phyloP scores from a whole-genome alignment of 2,888 invertebrate species.

The Campoletis raptor region DNA sequence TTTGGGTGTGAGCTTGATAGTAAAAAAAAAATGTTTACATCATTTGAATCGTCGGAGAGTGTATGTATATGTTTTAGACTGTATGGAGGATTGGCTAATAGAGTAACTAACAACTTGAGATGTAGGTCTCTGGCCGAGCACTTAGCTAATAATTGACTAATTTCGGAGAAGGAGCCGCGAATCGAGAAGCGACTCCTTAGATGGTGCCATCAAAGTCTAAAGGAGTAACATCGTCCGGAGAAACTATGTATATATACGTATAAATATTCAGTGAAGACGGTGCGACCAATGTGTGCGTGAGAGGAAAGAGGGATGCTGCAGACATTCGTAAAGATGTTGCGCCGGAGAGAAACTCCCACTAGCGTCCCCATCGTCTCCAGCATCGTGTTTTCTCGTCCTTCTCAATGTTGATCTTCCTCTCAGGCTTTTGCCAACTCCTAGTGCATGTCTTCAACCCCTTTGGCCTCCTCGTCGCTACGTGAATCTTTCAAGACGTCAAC shows the following conservation, averaged over 20 bases:
- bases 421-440: conserved; percentile 44
- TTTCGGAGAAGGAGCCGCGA: conserved; percentile 81
- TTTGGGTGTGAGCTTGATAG: background rate
- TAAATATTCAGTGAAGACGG: conserved; percentile 30
- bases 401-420: conserved; percentile 18
- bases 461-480: conserved; percentile 41
- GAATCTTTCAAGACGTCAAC: conserved; percentile 59
- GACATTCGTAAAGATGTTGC: conserved; percentile 52
- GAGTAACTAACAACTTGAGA: conserved; percentile 74
- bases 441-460: conserved; percentile 30
- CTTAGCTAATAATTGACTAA: conserved; percentile 84
- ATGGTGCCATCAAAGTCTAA: conserved; percentile 49
- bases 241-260: conserved; percentile 14
- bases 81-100: conserved; percentile 59
- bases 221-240: conserved; percentile 37
- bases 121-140: conserved; percentile 81
- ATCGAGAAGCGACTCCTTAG: conserved; percentile 73
- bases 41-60: background rate
- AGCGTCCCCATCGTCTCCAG: conserved; percentile 29
- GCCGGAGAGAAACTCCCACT: conserved; percentile 58
- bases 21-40: background rate
- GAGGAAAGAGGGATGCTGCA: background rate
- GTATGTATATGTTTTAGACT: conserved; percentile 35
- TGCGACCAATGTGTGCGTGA: background rate
- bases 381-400: conserved; percentile 33